Percentiles rank a stretch among this genome's conserved stretches.
These are phyloP conservation scores for Dromiciops gliroides DNA, from an alignment of 2,113 vertebrate species.

Conservation along the genomic window DNA sequence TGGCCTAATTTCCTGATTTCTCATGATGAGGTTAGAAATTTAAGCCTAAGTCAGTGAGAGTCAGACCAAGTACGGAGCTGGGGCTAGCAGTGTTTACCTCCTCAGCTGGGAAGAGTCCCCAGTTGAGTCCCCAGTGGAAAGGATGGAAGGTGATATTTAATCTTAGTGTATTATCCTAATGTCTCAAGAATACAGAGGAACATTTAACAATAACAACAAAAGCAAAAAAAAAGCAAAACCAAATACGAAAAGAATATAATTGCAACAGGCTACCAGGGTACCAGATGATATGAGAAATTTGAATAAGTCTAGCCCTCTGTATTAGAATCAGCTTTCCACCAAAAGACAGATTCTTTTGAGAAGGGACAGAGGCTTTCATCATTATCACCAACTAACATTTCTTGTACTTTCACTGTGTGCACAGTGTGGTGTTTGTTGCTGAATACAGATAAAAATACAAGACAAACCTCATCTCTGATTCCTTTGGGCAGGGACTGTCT, in stretches of 20 bases:
- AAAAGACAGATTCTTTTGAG: neutral
- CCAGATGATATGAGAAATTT: neutral
- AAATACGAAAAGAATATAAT: neutral
- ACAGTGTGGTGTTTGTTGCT: neutral
- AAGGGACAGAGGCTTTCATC: neutral
- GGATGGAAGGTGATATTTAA: neutral
- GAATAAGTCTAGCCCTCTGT: neutral
- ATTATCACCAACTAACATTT: neutral
- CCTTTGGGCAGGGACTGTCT: neutral
- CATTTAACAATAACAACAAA: too few relatives aligned
- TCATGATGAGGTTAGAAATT: neutral
- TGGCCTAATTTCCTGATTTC: neutral
- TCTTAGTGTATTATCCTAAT: neutral
- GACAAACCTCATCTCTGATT: neutral
- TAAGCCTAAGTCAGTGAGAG: neutral
- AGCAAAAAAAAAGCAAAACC: too few relatives aligned
- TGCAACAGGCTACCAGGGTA: neutral
- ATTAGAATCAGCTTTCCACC: neutral
- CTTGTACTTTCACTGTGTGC: neutral
- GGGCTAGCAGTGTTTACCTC: neutral
- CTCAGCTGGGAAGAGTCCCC: neutral
- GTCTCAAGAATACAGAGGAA: neutral
- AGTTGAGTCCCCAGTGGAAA: too few relatives aligned
- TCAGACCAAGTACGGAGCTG: neutral
- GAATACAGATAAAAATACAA: neutral